Percentiles rank a stretch among this genome's conserved stretches.
These are phyloP conservation scores for Pogonophryne albipinna DNA, from an alignment of 2,797 vertebrate genomes.

Conservation along the genomic window DNA sequence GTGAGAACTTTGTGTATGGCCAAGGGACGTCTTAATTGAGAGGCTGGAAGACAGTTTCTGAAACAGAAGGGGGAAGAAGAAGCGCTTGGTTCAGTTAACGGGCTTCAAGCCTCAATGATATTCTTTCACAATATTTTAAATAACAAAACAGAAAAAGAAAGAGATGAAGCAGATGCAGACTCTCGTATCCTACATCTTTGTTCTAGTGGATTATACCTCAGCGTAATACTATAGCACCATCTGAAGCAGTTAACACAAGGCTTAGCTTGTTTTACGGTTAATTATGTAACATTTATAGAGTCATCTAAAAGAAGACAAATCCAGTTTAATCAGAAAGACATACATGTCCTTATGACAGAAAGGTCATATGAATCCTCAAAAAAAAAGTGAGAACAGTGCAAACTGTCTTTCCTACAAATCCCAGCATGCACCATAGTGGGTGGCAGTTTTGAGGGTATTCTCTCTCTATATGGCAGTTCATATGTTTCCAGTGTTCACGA, in stretches of 20 bases:
- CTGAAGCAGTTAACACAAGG: slow-evolving; percentile 71
- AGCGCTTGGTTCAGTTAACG: slow-evolving; percentile 38
- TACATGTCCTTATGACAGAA: slow-evolving; percentile 35
- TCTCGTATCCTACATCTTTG: slow-evolving; percentile 65
- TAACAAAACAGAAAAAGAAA: slow-evolving; percentile 28
- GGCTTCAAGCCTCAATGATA: slow-evolving; percentile 45
- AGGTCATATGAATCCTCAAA: slow-evolving; percentile 39
- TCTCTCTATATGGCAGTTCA: slow-evolving; percentile 76
- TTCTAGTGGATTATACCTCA: slow-evolving; percentile 73
- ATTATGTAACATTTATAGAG: slow-evolving; percentile 56
- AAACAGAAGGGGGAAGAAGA: slow-evolving; percentile 25
- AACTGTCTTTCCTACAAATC: slow-evolving; percentile 69
- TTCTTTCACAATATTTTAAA: slow-evolving; percentile 55
- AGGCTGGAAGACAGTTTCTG: slow-evolving; percentile 68
- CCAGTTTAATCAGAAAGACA: slow-evolving; percentile 63
- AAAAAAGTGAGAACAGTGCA: slow-evolving; percentile 65
- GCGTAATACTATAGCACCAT: slow-evolving; percentile 76
- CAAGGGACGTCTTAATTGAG: slow-evolving; percentile 31
- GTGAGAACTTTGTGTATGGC: slow-evolving; percentile 32
- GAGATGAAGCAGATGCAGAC: slow-evolving; percentile 60
- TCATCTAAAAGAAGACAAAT: slow-evolving; percentile 52
- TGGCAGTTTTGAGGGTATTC: slow-evolving; percentile 75
- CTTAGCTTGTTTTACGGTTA: slow-evolving; percentile 54
- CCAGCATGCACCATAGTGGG: slow-evolving; percentile 74
- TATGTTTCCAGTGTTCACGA: slow-evolving; percentile 77